phyloP scores from a whole-genome alignment of 2,888 invertebrate species.

The Chelonus formosanus region DNA sequence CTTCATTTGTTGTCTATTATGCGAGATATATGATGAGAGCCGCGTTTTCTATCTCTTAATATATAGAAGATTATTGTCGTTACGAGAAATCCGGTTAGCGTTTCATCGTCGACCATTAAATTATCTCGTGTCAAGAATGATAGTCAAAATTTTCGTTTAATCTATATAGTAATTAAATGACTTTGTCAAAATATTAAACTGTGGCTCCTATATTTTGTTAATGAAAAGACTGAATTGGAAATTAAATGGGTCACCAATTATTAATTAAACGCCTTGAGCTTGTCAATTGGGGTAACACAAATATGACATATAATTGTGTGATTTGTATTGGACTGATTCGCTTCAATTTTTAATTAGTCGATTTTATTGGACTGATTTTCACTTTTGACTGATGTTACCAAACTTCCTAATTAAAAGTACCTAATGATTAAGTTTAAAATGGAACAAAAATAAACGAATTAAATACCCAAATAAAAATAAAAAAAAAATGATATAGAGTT shows the following conservation, averaged over 20 bases:
- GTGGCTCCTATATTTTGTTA: constrained; percentile 37
- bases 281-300: constrained; percentile 7
- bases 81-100: constrained; percentile 36
- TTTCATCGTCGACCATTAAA: constrained; percentile 38
- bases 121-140: constrained; percentile 37
- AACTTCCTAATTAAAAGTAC: constrained; percentile 62
- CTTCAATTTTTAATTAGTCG: constrained; percentile 50
- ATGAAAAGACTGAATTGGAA: constrained; percentile 50
- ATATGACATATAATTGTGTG: constrained; percentile 33
- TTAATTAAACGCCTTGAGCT: constrained; percentile 13
- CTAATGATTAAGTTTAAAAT: constrained; percentile 59
- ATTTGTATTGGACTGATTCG: constrained; percentile 62
- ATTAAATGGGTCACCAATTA: constrained; percentile 35
- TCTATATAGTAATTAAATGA: constrained; percentile 1
- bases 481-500: constrained; percentile 25
- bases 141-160: constrained; percentile 2
- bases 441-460: constrained; percentile 18
- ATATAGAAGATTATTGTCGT: constrained; percentile 29
- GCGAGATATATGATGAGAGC: constrained; percentile 45
- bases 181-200: constrained; percentile 10
- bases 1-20: constrained; percentile 40
- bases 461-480: constrained; percentile 8
- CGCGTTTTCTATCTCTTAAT: constrained; percentile 38
- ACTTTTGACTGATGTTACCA: constrained; percentile 65
- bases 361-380: constrained; percentile 55